Evolutionary conservation across 2,888 invertebrate genomes (phyloP), one percentile per base, ranked within the genome.

Genomic region (Folsomia candida): DNA sequence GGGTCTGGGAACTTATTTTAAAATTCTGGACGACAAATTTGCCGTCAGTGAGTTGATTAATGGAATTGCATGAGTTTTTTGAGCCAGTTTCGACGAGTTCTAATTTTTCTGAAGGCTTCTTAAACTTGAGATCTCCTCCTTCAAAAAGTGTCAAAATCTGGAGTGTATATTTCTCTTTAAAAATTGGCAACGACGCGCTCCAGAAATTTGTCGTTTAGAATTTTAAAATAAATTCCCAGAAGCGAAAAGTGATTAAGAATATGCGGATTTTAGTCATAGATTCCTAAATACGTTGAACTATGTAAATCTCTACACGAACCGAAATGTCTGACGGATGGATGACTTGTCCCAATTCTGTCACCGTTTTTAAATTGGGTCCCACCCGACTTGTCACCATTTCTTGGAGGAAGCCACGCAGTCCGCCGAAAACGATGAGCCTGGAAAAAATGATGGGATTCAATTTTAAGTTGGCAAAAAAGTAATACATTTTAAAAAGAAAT

Each of bases 381-480:
- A 91, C 87, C 9, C 86, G 83, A 80, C 89, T 86, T 0, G 82
- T 81, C 71, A 87, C 83, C 93, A 97, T 94, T 81, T 89, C 87
- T 64, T 87, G 83, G 1, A 97, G 81, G 80, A 94, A 88, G n/a
- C 90, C 91, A 0, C 86, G 86, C 51, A 88, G 84, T 0, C 95
- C 95, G 22, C 97, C 97, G 51, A 94, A 83, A 27, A 96, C 84
- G 27, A 91, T 84, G 81, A 94, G 87, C 78, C 90, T 84, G 73
- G 22, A 24, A 60, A 60, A 9, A 57, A 24, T 47, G 9, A n/a
- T n/a, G n/a, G n/a, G n/a, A n/a, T n/a, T n/a, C n/a, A 26, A 68
- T 29, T 58, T 60, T 20, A 74, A 57, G 25, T 29, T 64, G 1
- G 37, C 26, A n/a, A 28, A 26, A 62, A 37, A 54, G 20, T 60